phyloP scores from a whole-genome alignment of 2,888 invertebrate species.

The Prenolepis imparis region DNA sequence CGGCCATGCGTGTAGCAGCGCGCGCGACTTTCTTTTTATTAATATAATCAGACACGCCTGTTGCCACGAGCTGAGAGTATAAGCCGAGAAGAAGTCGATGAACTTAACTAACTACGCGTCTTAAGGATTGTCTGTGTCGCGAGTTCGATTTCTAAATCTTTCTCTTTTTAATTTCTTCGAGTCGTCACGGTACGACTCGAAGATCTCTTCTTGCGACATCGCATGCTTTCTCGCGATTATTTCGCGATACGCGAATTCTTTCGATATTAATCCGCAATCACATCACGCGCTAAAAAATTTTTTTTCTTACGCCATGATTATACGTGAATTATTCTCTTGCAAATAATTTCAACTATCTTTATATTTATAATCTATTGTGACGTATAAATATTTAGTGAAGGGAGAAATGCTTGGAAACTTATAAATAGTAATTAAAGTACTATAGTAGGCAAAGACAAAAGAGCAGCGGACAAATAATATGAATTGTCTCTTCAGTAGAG shows the following conservation, averaged over 20 bases:
- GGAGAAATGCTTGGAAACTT: background rate
- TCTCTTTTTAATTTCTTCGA: conserved; percentile 16
- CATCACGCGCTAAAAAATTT: background rate
- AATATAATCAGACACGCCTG: conserved; percentile 26
- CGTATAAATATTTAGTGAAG: background rate
- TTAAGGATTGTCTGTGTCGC: background rate
- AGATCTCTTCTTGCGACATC: conserved; percentile 16
- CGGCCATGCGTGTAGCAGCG: background rate
- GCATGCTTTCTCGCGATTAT: conserved; percentile 4
- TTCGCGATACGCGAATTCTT: background rate
- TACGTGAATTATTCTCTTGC: background rate
- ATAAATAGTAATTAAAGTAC: background rate
- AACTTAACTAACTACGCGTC: background rate
- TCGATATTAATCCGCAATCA: background rate
- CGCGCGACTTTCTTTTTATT: conserved; percentile 23
- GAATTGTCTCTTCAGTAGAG: background rate
- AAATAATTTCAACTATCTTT: background rate
- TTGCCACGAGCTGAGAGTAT: background rate
- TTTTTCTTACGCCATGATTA: background rate
- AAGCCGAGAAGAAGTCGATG: background rate
- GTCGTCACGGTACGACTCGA: conserved; percentile 8
- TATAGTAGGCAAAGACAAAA: background rate
- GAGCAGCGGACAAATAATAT: background rate
- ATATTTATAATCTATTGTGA: background rate
- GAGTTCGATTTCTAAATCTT: conserved; percentile 32